Evolutionary conservation across 2,113 vertebrate genomes (phyloP).

Genomic region (Limanda limanda): DNA sequence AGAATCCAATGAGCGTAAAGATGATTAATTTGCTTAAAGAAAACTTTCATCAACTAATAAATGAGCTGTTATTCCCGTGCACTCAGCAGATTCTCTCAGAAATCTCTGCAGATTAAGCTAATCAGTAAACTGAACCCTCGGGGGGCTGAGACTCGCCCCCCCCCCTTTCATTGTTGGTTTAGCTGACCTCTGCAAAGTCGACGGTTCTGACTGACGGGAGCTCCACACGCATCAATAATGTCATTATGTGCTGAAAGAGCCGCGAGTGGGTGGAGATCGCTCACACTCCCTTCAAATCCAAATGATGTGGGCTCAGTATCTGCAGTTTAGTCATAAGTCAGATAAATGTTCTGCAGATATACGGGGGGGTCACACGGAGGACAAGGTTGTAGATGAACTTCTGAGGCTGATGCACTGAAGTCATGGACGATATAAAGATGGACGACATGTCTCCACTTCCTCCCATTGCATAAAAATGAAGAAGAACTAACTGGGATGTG

Average conservation of each 20-base stretch:
- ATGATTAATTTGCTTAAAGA: background rate
- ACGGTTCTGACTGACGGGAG: conserved; percentile 30
- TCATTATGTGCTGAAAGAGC: conserved; percentile 39
- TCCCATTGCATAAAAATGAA: too few species aligned
- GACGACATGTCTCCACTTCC: too few species aligned
- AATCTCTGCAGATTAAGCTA: conserved; percentile 17
- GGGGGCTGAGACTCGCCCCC: background rate
- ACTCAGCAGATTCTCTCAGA: conserved; percentile 21
- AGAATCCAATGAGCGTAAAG: background rate
- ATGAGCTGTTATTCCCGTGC: background rate
- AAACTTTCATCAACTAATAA: background rate
- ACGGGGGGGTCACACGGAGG: background rate
- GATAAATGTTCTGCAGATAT: background rate
- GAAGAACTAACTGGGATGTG: too few species aligned
- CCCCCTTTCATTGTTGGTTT: conserved; percentile 18
- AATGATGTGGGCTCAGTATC: conserved; percentile 11
- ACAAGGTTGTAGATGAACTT: too few species aligned
- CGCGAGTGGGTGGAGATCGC: conserved; percentile 5
- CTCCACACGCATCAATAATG: conserved; percentile 36
- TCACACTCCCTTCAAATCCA: conserved; percentile 6
- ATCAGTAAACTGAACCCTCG: background rate
- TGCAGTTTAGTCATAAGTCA: background rate
- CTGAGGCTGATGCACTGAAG: too few species aligned
- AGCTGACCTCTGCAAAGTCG: conserved; percentile 32
- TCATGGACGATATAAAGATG: too few species aligned